These are phyloP conservation scores for Echiichthys vipera DNA, from an alignment of 2,797 vertebrate genomes.

Conservation along the genomic window DNA sequence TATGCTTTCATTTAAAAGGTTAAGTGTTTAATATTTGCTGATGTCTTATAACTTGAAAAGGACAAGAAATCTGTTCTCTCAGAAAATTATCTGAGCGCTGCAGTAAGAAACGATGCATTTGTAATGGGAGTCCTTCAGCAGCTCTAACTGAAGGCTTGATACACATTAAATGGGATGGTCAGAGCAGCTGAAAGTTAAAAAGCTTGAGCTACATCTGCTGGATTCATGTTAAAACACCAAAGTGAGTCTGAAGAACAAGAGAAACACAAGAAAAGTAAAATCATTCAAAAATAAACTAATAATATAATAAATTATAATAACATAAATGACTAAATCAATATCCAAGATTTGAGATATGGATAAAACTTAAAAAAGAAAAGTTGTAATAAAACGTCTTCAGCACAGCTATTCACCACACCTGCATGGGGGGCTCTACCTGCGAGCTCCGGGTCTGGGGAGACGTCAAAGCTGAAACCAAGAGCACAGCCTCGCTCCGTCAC, in stretches of 20 bases:
- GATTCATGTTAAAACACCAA: neutral
- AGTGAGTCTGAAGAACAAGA: neutral
- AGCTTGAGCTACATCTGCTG: neutral
- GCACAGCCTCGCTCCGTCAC: conserved; percentile 94
- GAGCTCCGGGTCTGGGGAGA: conserved; percentile 84
- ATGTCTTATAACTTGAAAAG: conserved; percentile 9
- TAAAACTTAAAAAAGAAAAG: neutral
- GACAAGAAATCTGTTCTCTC: conserved; percentile 20
- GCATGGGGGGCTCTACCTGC: conserved; percentile 81
- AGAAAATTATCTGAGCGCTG: neutral
- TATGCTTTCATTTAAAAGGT: conserved; percentile 22
- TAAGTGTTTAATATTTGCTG: neutral
- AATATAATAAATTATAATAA: neutral
- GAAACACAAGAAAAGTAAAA: conserved; percentile 12
- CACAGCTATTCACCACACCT: conserved; percentile 68
- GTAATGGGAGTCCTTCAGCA: neutral
- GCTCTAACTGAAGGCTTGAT: neutral
- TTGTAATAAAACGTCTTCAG: neutral
- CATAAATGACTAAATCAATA: neutral
- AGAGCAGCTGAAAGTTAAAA: neutral
- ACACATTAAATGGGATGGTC: conserved; percentile 8
- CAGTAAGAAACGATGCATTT: conserved; percentile 20
- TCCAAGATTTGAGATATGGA: neutral
- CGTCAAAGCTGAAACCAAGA: conserved; percentile 88
- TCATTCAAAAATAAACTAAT: too few relatives aligned